Base-by-base conservation (phyloP, 2,888 invertebrate genomes). In the Scrobipalpa atriplicella region DNA sequence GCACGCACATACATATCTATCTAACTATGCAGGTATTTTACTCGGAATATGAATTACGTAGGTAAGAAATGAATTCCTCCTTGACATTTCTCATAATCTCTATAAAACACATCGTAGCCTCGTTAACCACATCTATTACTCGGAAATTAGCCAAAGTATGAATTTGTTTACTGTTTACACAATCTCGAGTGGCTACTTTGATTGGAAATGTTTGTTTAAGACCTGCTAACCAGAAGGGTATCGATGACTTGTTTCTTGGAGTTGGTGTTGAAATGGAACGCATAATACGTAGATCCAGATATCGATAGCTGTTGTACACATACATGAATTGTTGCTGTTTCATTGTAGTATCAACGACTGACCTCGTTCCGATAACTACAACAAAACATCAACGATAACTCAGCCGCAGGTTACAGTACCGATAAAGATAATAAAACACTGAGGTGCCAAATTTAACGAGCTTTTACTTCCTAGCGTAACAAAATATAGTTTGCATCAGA, bases 401-500 rank as follows among this genome's bases (percentile, higher is more conserved):
- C 21, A 21, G 19, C 19, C 1, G 16, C 9, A 56, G 58, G 65
- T 60, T 65, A 61, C 51, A 38, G 65, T 51, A 18, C 65, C 13
- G n/a, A 65, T 65, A 18, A 16, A 29, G n/a, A 18, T 11, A 19
- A n/a, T 19, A 18, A n/a, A 11, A 16, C 7, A 29, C 8, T 43
- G 21, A n/a, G 39, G 60, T 52, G 64, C 60, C n/a, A 58, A 67
- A 64, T 21, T 61, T 21, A 19, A 39, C 38, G 36, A 58, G 58
- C 58, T 58, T 21, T 54, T 56, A 56, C 52, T 63, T 63, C 47
- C 36, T 61, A 54, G 52, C 62, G 61, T 70, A 67, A 70, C 75
- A 72, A 72, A 74, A 74, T 73, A 73, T 71, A 64, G 74, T 72
- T 73, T 72, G 8, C 58, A 29, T 58, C 58, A 58, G 71, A 76